These are phyloP conservation scores for Cryptops parisi DNA, from an alignment of 2,888 invertebrate genomes.

Conservation along the genomic window DNA sequence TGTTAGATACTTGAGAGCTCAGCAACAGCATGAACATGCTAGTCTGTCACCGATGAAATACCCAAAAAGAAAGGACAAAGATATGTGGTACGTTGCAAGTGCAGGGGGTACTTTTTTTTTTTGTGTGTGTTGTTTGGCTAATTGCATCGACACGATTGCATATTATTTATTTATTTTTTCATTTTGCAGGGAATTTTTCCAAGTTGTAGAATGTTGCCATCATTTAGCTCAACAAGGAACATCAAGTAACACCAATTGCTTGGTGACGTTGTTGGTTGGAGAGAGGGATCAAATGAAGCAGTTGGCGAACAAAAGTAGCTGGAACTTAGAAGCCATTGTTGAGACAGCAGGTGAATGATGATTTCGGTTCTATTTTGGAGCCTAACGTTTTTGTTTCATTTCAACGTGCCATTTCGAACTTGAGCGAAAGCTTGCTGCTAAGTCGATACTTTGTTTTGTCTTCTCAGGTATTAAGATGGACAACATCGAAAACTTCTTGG, in stretches of 20 bases:
- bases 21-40: conserved; percentile 64
- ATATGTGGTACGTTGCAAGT: conserved; percentile 43
- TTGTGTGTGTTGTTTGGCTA: neutral
- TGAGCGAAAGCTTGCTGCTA: neutral
- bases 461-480: conserved; percentile 57
- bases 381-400: neutral
- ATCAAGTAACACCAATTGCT: conserved; percentile 34
- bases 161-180: conserved; percentile 12
- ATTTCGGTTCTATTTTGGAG: no score
- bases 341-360: conserved; percentile 49
- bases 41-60: conserved; percentile 56
- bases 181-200: conserved; percentile 46
- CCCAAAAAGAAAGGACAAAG: conserved; percentile 59
- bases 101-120: no score
- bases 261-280: conserved; percentile 67
- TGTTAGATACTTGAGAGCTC: conserved; percentile 48
- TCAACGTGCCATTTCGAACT: neutral
- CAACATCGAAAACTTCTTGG: conserved; percentile 64
- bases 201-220: conserved; percentile 70
- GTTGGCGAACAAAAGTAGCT: conserved; percentile 34
- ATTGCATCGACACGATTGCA: neutral
- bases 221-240: conserved; percentile 46
- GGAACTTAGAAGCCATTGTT: conserved; percentile 61
- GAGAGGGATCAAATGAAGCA: conserved; percentile 21
- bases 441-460: conserved; percentile 23